These are phyloP conservation scores for Rhagonycha fulva DNA, from an alignment of 2,888 invertebrate species.

Conservation along the genomic window DNA sequence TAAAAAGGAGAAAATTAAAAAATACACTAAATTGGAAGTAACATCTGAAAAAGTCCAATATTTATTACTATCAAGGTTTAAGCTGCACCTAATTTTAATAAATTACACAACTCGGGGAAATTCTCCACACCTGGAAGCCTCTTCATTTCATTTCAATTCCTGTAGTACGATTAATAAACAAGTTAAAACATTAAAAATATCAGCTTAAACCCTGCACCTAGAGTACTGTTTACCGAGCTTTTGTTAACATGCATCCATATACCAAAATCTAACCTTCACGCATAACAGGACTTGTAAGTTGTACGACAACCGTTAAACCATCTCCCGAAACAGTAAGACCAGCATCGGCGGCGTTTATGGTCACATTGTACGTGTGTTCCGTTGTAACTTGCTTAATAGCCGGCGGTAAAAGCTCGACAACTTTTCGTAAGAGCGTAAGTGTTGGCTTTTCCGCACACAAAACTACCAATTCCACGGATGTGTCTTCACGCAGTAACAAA, in stretches of 20 bases:
- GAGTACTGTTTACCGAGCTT: conserved; percentile 49
- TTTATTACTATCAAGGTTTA: conserved; percentile 56
- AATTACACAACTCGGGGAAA: neutral
- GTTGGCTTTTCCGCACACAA: conserved; percentile 95
- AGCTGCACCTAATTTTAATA: conserved; percentile 42
- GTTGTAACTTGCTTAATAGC: conserved; percentile 74
- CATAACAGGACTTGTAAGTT: conserved; percentile 91
- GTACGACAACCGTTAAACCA: conserved; percentile 79
- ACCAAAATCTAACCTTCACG: conserved; percentile 68
- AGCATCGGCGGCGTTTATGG: conserved; percentile 82
- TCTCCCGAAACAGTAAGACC: conserved; percentile 83
- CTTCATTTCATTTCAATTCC: neutral
- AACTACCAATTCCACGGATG: conserved; percentile 89
- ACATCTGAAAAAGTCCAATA: conserved; percentile 51
- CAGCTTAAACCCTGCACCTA: conserved; percentile 53
- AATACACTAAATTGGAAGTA: neutral
- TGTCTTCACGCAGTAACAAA: conserved; percentile 86
- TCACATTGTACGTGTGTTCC: conserved; percentile 81
- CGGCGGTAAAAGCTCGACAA: conserved; percentile 81
- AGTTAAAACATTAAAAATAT: conserved; percentile 7
- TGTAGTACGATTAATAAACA: neutral
- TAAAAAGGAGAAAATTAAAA: conserved; percentile 1
- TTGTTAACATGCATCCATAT: conserved; percentile 30
- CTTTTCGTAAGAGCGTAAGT: conserved; percentile 80
- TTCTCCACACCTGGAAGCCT: neutral